These are phyloP conservation scores for Intellagama lesueurii DNA, from an alignment of 2,797 vertebrate genomes.

Conservation along the genomic window DNA sequence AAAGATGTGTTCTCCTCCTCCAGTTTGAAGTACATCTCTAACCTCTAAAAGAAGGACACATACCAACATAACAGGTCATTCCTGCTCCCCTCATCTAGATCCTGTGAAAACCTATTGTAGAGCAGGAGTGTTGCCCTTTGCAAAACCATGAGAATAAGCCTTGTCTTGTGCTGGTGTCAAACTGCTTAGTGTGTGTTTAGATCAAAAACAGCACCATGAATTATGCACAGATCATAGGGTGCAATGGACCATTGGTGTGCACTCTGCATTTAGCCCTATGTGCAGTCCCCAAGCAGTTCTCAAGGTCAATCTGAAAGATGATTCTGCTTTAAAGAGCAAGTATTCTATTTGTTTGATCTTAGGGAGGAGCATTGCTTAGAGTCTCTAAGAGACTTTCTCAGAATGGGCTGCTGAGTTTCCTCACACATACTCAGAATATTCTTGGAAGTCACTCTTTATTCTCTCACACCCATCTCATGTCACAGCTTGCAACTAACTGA, in stretches of 20 bases:
- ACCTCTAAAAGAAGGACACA: neutral
- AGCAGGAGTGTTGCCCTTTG: neutral
- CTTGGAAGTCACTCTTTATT: constrained; percentile 27
- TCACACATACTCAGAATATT: constrained; percentile 29
- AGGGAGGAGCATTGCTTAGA: neutral
- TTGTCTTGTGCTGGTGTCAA: neutral
- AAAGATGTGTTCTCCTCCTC: neutral
- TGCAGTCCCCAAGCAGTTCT: neutral
- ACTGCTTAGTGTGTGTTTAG: neutral
- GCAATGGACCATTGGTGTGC: neutral
- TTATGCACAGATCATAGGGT: neutral
- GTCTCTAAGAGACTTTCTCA: neutral
- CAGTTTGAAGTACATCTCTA: neutral
- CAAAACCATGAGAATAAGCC: neutral
- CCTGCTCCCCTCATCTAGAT: neutral
- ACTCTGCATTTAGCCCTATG: neutral
- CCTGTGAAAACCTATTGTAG: neutral
- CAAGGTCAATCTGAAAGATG: neutral
- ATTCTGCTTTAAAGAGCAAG: neutral
- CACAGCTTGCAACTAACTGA: neutral
- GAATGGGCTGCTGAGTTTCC: neutral
- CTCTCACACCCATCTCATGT: neutral
- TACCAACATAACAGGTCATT: neutral
- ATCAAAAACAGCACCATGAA: neutral
- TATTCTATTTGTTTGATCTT: neutral